Evolutionary conservation across 2,113 vertebrate genomes (phyloP).

Genomic region (Sinocyclocheilus rhinocerous): DNA sequence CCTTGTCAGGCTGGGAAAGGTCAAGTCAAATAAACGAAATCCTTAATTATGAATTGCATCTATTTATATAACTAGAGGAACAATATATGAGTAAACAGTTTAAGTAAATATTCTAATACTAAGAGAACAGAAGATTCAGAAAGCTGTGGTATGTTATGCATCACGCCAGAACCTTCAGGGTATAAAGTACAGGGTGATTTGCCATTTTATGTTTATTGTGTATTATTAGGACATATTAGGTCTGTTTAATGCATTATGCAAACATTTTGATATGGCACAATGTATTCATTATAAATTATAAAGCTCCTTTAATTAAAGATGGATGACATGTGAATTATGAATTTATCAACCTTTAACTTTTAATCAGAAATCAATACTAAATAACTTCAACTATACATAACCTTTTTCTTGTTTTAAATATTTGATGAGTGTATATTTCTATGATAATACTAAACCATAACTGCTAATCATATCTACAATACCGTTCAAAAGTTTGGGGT

Average conservation of each 20-base stretch:
- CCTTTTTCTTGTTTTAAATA: neutral
- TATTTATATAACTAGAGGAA: neutral
- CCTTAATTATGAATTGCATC: neutral
- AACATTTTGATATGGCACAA: conserved; percentile 47
- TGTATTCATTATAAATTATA: conserved; percentile 74
- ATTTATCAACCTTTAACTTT: neutral
- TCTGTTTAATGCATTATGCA: conserved; percentile 4
- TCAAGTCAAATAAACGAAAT: neutral
- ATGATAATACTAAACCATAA: neutral
- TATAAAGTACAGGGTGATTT: neutral
- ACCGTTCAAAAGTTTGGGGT: neutral
- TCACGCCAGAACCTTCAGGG: neutral
- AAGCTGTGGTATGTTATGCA: neutral
- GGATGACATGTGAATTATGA: neutral
- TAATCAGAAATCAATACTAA: neutral
- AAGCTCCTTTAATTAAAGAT: conserved; percentile 62
- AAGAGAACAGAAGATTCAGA: neutral
- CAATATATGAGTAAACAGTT: too few species aligned
- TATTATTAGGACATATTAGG: neutral
- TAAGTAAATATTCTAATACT: neutral
- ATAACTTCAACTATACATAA: neutral
- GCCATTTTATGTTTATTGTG: neutral
- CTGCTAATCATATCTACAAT: neutral
- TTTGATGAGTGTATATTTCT: neutral
- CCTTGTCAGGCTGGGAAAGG: neutral